Evolutionary conservation across 1,140 invertebrate genomes (phyloP).

Genomic region (Pemphigus obesinymphae): DNA sequence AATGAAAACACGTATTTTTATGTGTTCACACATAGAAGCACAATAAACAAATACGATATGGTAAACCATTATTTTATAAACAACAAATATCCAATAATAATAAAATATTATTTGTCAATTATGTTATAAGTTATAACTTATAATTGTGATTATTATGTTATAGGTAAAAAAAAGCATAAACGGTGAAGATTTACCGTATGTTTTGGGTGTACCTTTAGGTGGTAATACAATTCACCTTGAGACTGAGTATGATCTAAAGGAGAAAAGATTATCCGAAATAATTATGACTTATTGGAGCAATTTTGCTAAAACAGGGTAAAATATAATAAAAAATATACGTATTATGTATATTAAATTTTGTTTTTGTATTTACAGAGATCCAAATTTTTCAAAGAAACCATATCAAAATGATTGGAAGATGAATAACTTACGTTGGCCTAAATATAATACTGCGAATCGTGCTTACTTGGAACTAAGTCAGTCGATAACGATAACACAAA

Average conservation of each 20-base stretch:
- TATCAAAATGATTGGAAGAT: conserved; percentile 60
- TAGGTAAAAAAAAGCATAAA: conserved; percentile 57
- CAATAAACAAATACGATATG: conserved; percentile 64
- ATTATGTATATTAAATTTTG: neutral
- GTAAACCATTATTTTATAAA: conserved; percentile 53
- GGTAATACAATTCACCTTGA: conserved; percentile 68
- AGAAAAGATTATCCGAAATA: conserved; percentile 72
- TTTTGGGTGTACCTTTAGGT: conserved; percentile 83
- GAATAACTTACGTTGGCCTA: conserved; percentile 72
- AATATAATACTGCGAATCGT: conserved; percentile 66
- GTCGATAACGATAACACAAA: neutral
- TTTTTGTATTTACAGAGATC: conserved; percentile 60
- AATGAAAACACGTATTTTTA: conserved; percentile 80
- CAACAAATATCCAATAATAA: neutral
- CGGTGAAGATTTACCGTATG: conserved; percentile 86
- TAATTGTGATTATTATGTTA: neutral
- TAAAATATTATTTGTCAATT: neutral
- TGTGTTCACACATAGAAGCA: conserved; percentile 77
- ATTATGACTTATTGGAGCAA: conserved; percentile 85
- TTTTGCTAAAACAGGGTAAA: conserved; percentile 80
- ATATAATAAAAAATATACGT: neutral
- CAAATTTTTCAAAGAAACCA: conserved; percentile 60
- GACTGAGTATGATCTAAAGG: conserved; percentile 66
- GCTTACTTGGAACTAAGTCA: conserved; percentile 71
- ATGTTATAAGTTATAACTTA: neutral